Base-by-base conservation (phyloP, 2,888 invertebrate genomes). In the Zygogramma bicolorata region DNA sequence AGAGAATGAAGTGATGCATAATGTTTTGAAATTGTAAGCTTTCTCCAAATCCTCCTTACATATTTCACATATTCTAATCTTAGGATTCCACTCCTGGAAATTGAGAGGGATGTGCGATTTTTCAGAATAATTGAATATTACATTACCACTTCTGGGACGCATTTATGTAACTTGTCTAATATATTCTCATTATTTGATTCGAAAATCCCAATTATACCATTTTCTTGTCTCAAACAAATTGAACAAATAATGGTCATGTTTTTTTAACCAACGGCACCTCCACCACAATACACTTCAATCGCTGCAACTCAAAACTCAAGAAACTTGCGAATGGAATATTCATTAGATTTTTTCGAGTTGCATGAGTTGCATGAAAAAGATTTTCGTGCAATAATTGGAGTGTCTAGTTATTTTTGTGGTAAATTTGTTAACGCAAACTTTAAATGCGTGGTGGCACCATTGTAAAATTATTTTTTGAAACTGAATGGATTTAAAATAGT, bases 121-220 rank as follows among this genome's bases (percentile, higher is more conserved):
- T 58, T 31, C 73, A 72, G 3, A 57, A 59, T 10, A 38, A 13
- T 13, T 10, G 46, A 66, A 46, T 58, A 38, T n/a, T 15, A 20
- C 66, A 40, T 79, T 80, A 84, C 84, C 70, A 84, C 71, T 81
- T 84, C 84, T n/a, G 84, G 83, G 20, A 84, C 79, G 65, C 81
- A 83, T 63, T 75, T 78, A 25, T 65, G 74, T 20, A 84, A 68
- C 72, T 84, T 84, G 29, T 62, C 65, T 25, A 76, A 76, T 60
- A 79, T 79, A 73, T 58, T 63, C 20, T 59, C 31, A 40, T 73
- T 62, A 49, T 57, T 57, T 46, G 13, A 42, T 75, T 80, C 79
- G n/a, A 57, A 73, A 20, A 77, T 71, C 25, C 71, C 79, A 65
- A 77, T 68, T 38, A 82, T 57, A 71, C 67, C 61, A 34, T 60